Percentiles rank a stretch among this genome's conserved stretches.
phyloP scores from a whole-genome alignment of 2,888 invertebrate species.

The Drosophila anceps region DNA sequence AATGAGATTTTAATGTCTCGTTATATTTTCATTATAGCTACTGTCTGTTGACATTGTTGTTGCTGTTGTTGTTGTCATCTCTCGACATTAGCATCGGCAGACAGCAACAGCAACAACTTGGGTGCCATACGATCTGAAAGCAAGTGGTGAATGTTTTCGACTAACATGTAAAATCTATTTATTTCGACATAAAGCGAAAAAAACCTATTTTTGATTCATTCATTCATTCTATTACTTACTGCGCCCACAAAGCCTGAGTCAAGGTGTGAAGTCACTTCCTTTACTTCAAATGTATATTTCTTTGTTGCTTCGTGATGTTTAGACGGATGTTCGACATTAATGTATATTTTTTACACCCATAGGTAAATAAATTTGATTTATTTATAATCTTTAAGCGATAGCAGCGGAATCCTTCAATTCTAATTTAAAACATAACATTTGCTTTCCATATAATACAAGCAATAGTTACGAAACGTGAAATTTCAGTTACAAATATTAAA shows the following conservation, averaged over 20 bases:
- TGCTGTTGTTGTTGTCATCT: constrained; percentile 21
- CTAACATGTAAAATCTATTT: constrained; percentile 80
- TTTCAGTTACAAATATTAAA: too few species aligned
- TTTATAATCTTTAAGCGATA: too few species aligned
- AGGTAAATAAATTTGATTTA: too few species aligned
- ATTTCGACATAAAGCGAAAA: constrained; percentile 77
- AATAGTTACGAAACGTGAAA: too few species aligned
- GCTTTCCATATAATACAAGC: too few species aligned
- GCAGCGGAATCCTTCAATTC: too few species aligned
- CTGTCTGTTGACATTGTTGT: constrained; percentile 37
- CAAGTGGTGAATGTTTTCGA: constrained; percentile 36
- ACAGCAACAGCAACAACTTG: constrained; percentile 10
- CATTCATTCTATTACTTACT: constrained; percentile 35
- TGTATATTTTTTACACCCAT: background rate
- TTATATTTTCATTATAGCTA: constrained; percentile 73
- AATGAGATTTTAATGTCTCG: constrained; percentile 77
- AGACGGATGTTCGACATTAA: background rate
- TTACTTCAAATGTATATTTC: constrained; percentile 20
- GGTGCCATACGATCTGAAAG: constrained; percentile 5
- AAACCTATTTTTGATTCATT: constrained; percentile 80
- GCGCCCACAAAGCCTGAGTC: constrained; percentile 14
- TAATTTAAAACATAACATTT: too few species aligned
- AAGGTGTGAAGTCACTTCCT: constrained; percentile 72
- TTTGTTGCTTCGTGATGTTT: background rate
- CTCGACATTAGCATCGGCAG: constrained; percentile 21